phyloP scores from a whole-genome alignment of 1,140 invertebrate species.

The Drosophila sucinea region DNA sequence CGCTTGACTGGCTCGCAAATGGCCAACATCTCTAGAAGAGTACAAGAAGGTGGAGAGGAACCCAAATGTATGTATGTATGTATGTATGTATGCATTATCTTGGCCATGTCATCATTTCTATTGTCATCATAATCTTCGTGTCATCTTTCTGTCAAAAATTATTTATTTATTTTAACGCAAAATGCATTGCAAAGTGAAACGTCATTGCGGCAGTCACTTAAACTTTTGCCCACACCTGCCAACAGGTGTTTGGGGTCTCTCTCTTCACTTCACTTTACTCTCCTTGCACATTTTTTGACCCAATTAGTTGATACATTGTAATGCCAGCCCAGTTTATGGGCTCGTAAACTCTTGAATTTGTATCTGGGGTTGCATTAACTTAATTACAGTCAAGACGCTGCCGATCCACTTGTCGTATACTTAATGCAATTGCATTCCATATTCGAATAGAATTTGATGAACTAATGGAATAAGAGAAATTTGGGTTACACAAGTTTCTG shows the following conservation, averaged over 20 bases:
- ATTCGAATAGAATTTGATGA: too few species aligned
- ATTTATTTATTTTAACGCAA: constrained; percentile 75
- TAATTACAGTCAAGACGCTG: constrained; percentile 34
- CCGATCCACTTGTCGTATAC: constrained; percentile 50
- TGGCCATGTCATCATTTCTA: constrained; percentile 72
- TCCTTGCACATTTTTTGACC: constrained; percentile 48
- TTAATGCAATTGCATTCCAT: constrained; percentile 27
- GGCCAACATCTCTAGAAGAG: neutral
- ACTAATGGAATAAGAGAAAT: neutral
- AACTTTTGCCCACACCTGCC: constrained; percentile 53
- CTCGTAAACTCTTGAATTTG: constrained; percentile 60
- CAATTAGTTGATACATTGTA: constrained; percentile 74
- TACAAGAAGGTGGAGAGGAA: too few species aligned
- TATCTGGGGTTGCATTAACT: constrained; percentile 48
- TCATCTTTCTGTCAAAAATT: constrained; percentile 76
- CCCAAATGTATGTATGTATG: too few species aligned
- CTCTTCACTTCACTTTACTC: constrained; percentile 14
- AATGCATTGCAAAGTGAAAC: constrained; percentile 64
- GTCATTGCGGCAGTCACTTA: constrained; percentile 61
- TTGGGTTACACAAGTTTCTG: neutral
- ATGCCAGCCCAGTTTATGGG: constrained; percentile 55
- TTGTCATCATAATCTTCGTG: constrained; percentile 65
- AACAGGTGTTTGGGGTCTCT: constrained; percentile 52
- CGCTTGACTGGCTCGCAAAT: neutral
- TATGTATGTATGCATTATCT: constrained; percentile 29